Evolutionary conservation across 2,797 vertebrate genomes (phyloP).

Genomic region (Phataginus tetradactyla): DNA sequence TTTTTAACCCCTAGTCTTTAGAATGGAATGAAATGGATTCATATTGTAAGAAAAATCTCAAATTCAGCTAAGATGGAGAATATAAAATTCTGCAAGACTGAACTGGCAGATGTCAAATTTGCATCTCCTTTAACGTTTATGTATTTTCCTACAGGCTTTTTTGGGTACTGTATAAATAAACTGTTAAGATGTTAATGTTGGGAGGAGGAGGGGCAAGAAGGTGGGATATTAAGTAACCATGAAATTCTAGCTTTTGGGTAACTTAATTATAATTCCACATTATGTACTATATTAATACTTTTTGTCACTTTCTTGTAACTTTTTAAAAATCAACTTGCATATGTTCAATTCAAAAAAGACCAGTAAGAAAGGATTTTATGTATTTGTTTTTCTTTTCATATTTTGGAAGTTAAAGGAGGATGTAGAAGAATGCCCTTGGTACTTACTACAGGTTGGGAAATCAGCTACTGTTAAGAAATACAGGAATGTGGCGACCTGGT

Average conservation of each 20-base stretch:
- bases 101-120: conserved; percentile 80
- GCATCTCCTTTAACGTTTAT: conserved; percentile 80
- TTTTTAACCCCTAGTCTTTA: not conserved
- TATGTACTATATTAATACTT: not conserved
- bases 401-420: not conserved
- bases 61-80: conserved; percentile 59
- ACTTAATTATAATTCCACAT: conserved; percentile 19
- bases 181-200: conserved; percentile 71
- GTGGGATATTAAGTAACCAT: not conserved
- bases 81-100: conserved; percentile 65
- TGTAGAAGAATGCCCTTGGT: not conserved
- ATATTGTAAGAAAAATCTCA: conserved; percentile 31
- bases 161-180: conserved; percentile 76
- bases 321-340: not conserved
- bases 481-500: not conserved
- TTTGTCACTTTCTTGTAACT: not conserved
- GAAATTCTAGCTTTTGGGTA: not conserved
- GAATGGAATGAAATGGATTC: not conserved
- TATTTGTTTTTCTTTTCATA: not conserved
- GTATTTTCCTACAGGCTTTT: conserved; percentile 81
- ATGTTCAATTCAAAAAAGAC: not conserved
- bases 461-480: not conserved
- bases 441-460: not conserved
- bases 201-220: not conserved
- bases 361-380: not conserved